Conservation (phyloP, 2,113 vertebrate genomes). For the Rhadina sibilatrix region DNA sequence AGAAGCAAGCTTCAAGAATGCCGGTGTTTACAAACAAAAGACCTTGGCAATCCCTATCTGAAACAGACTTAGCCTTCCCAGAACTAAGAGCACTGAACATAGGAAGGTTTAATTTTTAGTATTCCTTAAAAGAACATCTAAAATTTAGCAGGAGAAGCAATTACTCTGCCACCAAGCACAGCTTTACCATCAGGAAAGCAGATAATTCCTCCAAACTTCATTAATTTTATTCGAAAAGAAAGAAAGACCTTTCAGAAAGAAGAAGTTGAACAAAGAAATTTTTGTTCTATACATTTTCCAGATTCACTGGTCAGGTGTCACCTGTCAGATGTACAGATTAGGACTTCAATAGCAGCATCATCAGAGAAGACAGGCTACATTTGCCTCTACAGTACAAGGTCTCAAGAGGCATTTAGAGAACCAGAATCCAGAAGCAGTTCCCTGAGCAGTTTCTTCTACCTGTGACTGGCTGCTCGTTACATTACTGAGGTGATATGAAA, state of each 20-base stretch:
- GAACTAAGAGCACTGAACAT: not conserved
- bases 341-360: not conserved
- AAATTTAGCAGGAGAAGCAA: not conserved
- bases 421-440: not conserved
- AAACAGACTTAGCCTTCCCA: not conserved
- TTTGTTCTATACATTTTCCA: not conserved
- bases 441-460: not conserved
- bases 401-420: not conserved
- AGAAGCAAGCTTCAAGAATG: not conserved
- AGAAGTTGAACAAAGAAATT: not conserved
- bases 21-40: not conserved
- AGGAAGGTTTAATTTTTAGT: not conserved
- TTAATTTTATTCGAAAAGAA: not conserved
- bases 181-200: not conserved
- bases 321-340: not conserved
- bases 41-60: not conserved
- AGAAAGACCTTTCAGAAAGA: not conserved
- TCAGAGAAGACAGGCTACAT: not conserved
- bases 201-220: not conserved
- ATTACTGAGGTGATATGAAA: not conserved
- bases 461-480: not conserved
- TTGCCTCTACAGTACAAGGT: not conserved
- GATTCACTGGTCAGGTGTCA: not conserved
- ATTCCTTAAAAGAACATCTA: not conserved
- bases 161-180: not conserved